phyloP scores from a whole-genome alignment of 2,888 invertebrate species.

The Zaprionus obscuricornis region DNA sequence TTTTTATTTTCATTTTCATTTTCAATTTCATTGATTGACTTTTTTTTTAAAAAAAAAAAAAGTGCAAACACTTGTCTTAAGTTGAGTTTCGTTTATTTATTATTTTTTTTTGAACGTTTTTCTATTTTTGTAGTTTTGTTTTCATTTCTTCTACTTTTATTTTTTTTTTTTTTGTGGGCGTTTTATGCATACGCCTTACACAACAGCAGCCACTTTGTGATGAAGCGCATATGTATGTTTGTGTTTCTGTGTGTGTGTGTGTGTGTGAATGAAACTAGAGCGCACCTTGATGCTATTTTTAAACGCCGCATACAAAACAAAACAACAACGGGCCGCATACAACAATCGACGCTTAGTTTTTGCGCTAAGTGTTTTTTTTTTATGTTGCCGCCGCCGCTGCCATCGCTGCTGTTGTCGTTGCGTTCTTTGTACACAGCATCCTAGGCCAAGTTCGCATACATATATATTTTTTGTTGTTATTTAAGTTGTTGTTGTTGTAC shows the following conservation, averaged over 20 bases:
- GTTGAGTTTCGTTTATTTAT: constrained; percentile 11
- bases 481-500: no score
- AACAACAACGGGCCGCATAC: background rate
- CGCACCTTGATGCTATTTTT: constrained; percentile 75
- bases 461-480: no score
- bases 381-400: constrained; percentile 27
- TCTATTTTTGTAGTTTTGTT: constrained; percentile 54
- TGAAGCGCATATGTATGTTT: background rate
- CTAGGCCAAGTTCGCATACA: constrained; percentile 25
- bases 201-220: constrained; percentile 42
- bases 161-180: constrained; percentile 22
- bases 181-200: constrained; percentile 25
- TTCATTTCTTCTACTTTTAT: constrained; percentile 48
- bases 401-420: no score
- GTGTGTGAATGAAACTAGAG: constrained; percentile 62
- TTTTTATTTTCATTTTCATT: no score
- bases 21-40: constrained; percentile 6
- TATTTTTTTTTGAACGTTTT: constrained; percentile 59
- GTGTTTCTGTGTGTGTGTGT: background rate
- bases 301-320: constrained; percentile 51
- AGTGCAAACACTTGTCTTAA: background rate
- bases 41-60: no score
- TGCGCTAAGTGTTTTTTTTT: constrained; percentile 56
- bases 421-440: constrained; percentile 43
- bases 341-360: constrained; percentile 69